Conservation (phyloP, 2,113 vertebrate genomes). For the Vidua chalybeata region DNA sequence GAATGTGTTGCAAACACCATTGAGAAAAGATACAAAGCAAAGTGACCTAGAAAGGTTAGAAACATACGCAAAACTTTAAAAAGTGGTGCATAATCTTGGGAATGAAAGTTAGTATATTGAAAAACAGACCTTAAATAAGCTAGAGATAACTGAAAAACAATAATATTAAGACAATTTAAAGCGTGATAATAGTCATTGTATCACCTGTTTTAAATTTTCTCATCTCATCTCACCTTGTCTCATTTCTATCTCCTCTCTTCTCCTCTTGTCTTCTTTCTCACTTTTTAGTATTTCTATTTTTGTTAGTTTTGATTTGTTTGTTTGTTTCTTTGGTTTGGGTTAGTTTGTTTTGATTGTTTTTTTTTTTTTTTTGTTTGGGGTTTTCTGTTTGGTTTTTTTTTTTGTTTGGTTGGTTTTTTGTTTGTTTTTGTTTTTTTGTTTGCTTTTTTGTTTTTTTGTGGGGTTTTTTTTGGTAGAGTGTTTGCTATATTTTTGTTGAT, state of each 20-base stretch:
- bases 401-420: not conserved
- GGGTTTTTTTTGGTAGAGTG: not conserved
- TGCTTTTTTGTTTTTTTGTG: too few relatives aligned
- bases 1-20: slow-evolving; percentile 19
- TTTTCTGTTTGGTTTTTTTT: not conserved
- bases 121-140: not conserved
- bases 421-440: not conserved
- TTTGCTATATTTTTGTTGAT: not conserved
- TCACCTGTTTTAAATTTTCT: not conserved
- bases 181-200: accelerated
- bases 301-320: not conserved
- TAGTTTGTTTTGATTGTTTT: not conserved
- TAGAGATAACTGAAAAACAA: not conserved
- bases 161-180: not conserved
- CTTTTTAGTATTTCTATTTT: not conserved
- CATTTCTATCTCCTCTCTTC: accelerated
- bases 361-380: not conserved
- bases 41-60: slow-evolving; percentile 51
- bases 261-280: not conserved
- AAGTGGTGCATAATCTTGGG: not conserved
- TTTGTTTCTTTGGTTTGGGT: not conserved
- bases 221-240: accelerated
- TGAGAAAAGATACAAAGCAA: slow-evolving; percentile 45
- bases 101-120: not conserved
- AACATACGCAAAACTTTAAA: not conserved